Conservation (phyloP, 1,140 invertebrate species). For the Pseudoatta argentina region DNA sequence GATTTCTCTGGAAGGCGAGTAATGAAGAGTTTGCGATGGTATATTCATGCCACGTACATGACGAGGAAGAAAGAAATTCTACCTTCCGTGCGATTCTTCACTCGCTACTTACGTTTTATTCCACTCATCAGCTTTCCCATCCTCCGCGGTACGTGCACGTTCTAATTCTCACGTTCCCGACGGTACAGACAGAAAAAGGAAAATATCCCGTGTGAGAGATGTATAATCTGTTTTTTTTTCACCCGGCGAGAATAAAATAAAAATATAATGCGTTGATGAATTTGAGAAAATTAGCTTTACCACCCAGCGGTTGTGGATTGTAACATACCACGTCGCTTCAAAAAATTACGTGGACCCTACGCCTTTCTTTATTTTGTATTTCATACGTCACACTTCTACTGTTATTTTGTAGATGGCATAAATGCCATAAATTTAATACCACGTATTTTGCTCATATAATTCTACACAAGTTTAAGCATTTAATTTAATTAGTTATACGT, state of each 20-base stretch:
- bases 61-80: conserved; percentile 63
- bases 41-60: conserved; percentile 64
- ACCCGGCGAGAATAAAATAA: conserved; percentile 35
- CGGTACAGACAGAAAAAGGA: conserved; percentile 50
- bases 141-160: conserved; percentile 71
- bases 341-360: conserved; percentile 42
- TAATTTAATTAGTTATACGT: neutral
- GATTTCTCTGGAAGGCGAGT: conserved; percentile 49
- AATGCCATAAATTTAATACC: conserved; percentile 4
- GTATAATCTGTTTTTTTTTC: conserved; percentile 56
- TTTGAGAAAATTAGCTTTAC: conserved; percentile 64
- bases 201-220: conserved; percentile 56
- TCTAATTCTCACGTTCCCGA: conserved; percentile 71
- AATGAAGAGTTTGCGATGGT: conserved; percentile 58
- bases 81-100: conserved; percentile 58
- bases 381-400: neutral
- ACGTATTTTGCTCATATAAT: neutral
- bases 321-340: conserved; percentile 28
- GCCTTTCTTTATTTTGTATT: conserved; percentile 10
- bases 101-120: conserved; percentile 65
- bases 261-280: conserved; percentile 63
- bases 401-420: neutral
- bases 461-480: neutral
- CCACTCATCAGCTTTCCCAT: conserved; percentile 69
- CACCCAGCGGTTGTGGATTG: conserved; percentile 18